These are phyloP conservation scores for Coptotermes formosanus DNA, from an alignment of 1,140 invertebrate genomes.

Conservation along the genomic window DNA sequence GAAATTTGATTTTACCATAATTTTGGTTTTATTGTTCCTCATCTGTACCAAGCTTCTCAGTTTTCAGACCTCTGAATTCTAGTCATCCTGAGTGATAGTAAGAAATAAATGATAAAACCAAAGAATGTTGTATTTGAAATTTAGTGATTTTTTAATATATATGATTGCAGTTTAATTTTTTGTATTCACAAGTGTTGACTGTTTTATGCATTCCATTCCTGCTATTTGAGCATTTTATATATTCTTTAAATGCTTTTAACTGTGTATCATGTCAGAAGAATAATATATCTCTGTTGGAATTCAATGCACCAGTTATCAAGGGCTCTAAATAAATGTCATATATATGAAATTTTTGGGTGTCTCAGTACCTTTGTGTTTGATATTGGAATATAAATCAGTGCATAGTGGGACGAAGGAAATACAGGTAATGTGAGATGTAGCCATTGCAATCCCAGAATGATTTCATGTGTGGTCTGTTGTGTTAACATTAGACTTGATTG, in stretches of 20 bases:
- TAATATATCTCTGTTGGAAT: slow-evolving; percentile 14
- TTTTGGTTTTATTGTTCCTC: background rate
- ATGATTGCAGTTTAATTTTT: background rate
- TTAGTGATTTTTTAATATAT: background rate
- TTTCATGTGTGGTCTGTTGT: too few species aligned
- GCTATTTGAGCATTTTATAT: background rate
- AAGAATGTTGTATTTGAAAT: background rate
- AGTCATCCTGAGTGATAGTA: slow-evolving; percentile 8
- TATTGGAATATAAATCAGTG: background rate
- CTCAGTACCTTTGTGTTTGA: background rate
- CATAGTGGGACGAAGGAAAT: background rate
- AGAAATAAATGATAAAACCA: background rate
- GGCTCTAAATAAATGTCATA: slow-evolving; percentile 10
- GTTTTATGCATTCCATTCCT: background rate
- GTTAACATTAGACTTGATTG: too few species aligned
- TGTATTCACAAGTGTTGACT: background rate
- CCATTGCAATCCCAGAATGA: too few species aligned
- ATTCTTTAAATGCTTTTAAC: background rate
- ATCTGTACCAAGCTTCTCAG: background rate
- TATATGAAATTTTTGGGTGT: background rate
- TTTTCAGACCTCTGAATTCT: background rate
- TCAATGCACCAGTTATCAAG: background rate
- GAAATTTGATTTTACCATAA: background rate
- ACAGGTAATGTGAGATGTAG: too few species aligned
- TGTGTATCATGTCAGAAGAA: background rate